phyloP scores from a whole-genome alignment of 2,113 vertebrate species.

The Hyla sarda region DNA sequence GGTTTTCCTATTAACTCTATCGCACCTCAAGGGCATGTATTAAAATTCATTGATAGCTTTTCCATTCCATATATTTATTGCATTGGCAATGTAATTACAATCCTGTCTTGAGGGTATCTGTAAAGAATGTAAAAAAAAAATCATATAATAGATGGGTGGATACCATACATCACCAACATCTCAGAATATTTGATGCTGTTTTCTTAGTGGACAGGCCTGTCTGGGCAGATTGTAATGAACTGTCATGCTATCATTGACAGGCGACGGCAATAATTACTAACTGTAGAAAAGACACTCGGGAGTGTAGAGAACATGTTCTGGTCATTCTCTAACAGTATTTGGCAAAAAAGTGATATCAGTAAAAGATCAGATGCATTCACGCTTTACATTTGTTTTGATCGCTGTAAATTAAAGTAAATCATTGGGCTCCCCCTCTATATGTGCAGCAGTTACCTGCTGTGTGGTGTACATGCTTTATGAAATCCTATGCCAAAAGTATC shows the following conservation, averaged over 20 bases:
- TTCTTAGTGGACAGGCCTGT: background rate
- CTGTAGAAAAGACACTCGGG: background rate
- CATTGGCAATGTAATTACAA: background rate
- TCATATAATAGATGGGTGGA: conserved; percentile 23
- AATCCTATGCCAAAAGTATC: too few species aligned
- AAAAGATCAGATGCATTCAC: too few species aligned
- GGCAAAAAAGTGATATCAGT: background rate
- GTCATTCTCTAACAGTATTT: background rate
- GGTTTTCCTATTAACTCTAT: conserved; percentile 16
- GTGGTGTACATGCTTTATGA: too few species aligned
- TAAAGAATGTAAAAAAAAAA: background rate
- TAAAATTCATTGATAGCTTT: conserved; percentile 10
- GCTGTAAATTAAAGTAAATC: background rate
- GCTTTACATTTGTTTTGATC: background rate
- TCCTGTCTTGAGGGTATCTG: background rate
- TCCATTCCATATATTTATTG: conserved; percentile 7
- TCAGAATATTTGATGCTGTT: background rate
- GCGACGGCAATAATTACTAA: background rate
- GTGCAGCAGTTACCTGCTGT: too few species aligned
- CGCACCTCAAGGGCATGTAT: conserved; percentile 5
- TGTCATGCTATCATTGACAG: conserved; percentile 16
- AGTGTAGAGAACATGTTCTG: background rate
- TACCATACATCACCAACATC: background rate
- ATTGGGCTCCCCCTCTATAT: too few species aligned
- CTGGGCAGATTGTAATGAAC: conserved; percentile 9